These are phyloP conservation scores for Diarsia rubi DNA, from an alignment of 2,888 invertebrate genomes.

Conservation along the genomic window DNA sequence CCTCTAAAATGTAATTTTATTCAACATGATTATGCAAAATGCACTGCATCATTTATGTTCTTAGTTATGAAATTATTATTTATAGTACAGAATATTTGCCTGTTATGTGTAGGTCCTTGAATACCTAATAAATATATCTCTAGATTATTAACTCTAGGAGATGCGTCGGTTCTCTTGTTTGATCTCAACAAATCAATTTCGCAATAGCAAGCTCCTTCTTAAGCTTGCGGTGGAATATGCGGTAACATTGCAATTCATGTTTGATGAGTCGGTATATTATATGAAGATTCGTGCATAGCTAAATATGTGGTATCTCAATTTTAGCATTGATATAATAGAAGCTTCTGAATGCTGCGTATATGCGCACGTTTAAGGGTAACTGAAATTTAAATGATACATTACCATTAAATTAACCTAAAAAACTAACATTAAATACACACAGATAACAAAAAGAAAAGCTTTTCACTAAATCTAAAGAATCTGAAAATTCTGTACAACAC, in stretches of 20 bases:
- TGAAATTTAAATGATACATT: background rate
- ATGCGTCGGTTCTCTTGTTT: background rate
- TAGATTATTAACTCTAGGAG: background rate
- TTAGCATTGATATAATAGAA: background rate
- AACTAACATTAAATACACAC: background rate
- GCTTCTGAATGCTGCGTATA: background rate
- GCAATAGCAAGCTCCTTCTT: background rate
- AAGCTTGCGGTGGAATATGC: slow-evolving; percentile 3
- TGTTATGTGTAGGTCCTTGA: background rate
- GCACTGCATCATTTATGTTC: background rate
- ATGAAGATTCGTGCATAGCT: background rate
- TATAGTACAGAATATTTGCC: background rate
- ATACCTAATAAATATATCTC: background rate
- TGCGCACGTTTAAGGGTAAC: background rate
- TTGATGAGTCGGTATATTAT: background rate
- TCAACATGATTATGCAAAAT: background rate
- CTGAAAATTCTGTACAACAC: background rate
- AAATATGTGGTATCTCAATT: background rate
- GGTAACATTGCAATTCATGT: slow-evolving; percentile 7
- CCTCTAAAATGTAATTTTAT: background rate
- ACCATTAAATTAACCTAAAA: too few species aligned
- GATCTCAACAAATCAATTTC: background rate
- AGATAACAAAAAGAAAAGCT: too few species aligned
- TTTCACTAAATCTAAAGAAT: background rate
- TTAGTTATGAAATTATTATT: background rate